Evolutionary conservation across 2,113 vertebrate species (phyloP), one percentile per base, ranked within the genome.

Genomic region (Deroptyus accipitrinus): DNA sequence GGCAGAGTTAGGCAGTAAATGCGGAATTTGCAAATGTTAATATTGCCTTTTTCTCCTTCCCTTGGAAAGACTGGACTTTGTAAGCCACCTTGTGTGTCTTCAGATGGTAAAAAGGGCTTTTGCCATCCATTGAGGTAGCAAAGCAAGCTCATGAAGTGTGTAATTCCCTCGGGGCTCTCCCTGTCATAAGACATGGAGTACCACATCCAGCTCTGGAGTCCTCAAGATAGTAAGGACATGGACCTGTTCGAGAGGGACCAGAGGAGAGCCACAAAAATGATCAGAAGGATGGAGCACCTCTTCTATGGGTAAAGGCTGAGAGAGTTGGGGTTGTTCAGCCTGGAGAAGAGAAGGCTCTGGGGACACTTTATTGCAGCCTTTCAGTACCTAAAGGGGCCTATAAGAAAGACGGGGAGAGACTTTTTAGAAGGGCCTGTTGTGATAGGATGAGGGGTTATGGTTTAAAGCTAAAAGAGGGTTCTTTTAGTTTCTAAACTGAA

Each of bases 61-160:
- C 20, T 86, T 92, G 2, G 2, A 37, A 82, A 72, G 27, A 27
- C 8, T 52, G 44, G 18, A 33, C n/a, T 89, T 67, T 0, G 0
- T 68, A 77, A 84, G 2, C 12, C 0, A 0, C 9, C 25, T 84
- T 48, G 7, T 78, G 77, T 42, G 4, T 1, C 46, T 46, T 86
- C 55, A 67, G 31, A 10, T 74, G 35, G 13, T 59, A 28, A 48
- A 86, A 83, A 37, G 31, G n/a, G 61, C 51, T 74, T 92, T 39
- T 84, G 33, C 39, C 6, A 2, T 72, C 51, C 33, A 20, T 27
- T 0, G 2, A 64, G 55, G 39, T 27, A 73, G 51, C 13, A 59
- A 80, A 63, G 49, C 11, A 83, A 92, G 63, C 30, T 67, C 2
- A 1, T 54, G 55, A 69, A 77, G 13, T 27, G 31, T 49, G 31